phyloP scores from a whole-genome alignment of 1,140 invertebrate genomes.

The Acyrthosiphon pisum region DNA sequence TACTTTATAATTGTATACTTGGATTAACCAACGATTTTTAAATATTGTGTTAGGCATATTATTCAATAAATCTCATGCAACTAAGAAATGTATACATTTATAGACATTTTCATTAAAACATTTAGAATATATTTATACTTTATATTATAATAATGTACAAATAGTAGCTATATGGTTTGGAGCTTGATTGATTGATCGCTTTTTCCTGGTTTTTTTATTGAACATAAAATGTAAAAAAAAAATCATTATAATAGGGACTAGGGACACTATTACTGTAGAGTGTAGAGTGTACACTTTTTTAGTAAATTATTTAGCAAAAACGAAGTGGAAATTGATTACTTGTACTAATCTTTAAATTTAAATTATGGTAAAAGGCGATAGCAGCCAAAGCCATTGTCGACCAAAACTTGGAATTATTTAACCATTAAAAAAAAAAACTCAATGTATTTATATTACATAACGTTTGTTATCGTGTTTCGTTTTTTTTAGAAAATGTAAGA shows the following conservation, averaged over 20 bases:
- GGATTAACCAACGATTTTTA: not conserved
- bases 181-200: not conserved
- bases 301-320: not conserved
- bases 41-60: not conserved
- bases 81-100: not conserved
- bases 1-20: not conserved
- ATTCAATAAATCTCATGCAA: not conserved
- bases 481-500: not conserved
- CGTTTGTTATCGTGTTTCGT: not conserved
- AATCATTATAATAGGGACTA: not conserved
- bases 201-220: not conserved
- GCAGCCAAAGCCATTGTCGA: not conserved
- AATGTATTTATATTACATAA: not conserved
- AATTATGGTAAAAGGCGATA: not conserved
- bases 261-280: not conserved
- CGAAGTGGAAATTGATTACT: not conserved
- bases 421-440: not conserved
- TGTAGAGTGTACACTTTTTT: not conserved
- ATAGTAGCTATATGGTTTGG: not conserved
- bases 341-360: conserved; percentile 12
- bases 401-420: not conserved
- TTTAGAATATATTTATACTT: not conserved
- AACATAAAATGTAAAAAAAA: not conserved
- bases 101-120: not conserved
- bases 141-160: not conserved